Conservation (phyloP, 2,888 invertebrate species). For the Xanthia togata region DNA sequence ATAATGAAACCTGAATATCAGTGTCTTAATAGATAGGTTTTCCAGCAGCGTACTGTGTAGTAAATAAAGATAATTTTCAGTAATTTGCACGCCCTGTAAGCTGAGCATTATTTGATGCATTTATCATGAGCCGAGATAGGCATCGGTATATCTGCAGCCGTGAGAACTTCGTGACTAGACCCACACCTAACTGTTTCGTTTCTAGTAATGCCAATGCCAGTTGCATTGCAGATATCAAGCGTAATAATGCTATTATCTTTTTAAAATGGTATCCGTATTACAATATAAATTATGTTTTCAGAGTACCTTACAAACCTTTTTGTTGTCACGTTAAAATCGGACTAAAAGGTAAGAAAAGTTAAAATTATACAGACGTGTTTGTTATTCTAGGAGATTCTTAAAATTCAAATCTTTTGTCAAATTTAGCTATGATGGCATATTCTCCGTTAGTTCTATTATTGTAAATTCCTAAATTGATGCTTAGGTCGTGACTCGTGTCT, state of each 20-base stretch:
- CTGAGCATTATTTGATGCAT: constrained; percentile 75
- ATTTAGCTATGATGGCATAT: constrained; percentile 30
- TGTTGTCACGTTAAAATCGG: not conserved
- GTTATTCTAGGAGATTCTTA: not conserved
- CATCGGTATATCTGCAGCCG: constrained; percentile 84
- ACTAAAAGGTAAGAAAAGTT: not conserved
- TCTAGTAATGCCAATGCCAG: constrained; percentile 69
- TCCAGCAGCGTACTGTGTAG: constrained; percentile 30
- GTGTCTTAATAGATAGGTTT: constrained; percentile 24
- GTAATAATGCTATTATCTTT: constrained; percentile 54
- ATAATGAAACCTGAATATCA: constrained; percentile 39
- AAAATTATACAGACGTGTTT: constrained; percentile 18
- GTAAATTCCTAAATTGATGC: constrained; percentile 24
- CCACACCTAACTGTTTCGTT: constrained; percentile 69
- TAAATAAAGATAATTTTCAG: constrained; percentile 57
- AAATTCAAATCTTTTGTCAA: constrained; percentile 37
- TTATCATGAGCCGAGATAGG: constrained; percentile 82
- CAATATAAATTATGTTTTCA: constrained; percentile 18
- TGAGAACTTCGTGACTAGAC: constrained; percentile 86
- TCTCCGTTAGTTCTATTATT: constrained; percentile 27
- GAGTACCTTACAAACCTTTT: constrained; percentile 1
- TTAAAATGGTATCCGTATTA: constrained; percentile 40
- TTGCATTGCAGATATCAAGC: constrained; percentile 57
- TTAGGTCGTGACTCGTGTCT: constrained; percentile 21
- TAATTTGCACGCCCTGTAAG: constrained; percentile 50